phyloP scores from a whole-genome alignment of 2,113 vertebrate genomes.

The Macquaria australasica region DNA sequence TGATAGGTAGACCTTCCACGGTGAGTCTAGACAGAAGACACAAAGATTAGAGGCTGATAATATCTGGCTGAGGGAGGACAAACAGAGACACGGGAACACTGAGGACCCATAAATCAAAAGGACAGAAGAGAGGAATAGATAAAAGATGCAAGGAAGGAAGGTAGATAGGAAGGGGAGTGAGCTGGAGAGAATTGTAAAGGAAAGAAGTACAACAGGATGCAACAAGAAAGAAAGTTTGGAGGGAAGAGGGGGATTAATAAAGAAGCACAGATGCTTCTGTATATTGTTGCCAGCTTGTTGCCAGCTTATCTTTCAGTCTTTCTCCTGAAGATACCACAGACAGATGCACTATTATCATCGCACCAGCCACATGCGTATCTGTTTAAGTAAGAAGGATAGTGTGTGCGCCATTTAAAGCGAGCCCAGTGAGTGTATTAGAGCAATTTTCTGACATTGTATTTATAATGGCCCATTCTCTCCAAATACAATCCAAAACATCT shows the following conservation, averaged over 20 bases:
- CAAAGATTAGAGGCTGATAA: slow-evolving; percentile 60
- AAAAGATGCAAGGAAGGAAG: slow-evolving; percentile 15
- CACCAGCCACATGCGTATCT: slow-evolving; percentile 24
- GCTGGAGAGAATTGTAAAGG: slow-evolving; percentile 10
- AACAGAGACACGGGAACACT: slow-evolving; percentile 37
- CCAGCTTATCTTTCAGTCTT: slow-evolving; percentile 52
- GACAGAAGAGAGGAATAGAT: slow-evolving; percentile 28
- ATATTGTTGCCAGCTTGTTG: slow-evolving; percentile 25
- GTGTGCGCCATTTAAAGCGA: slow-evolving; percentile 17
- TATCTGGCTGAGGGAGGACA: slow-evolving; percentile 56
- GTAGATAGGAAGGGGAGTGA: background rate
- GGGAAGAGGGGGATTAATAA: slow-evolving; percentile 36
- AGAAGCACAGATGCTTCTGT: slow-evolving; percentile 49
- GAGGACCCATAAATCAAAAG: slow-evolving; percentile 52
- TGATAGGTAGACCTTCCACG: slow-evolving; percentile 94
- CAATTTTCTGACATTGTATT: slow-evolving; percentile 45
- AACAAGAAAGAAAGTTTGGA: slow-evolving; percentile 31
- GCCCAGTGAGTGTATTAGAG: slow-evolving; percentile 25
- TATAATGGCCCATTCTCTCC: slow-evolving; percentile 28
- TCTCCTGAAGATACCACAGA: slow-evolving; percentile 45
- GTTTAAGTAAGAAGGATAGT: slow-evolving; percentile 24
- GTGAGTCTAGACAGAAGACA: slow-evolving; percentile 88
- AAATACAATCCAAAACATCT: slow-evolving; percentile 34
- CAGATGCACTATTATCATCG: slow-evolving; percentile 54
- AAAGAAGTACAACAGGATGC: slow-evolving; percentile 3